Conservation (phyloP, 2,888 invertebrate genomes). For the Polyommatus icarus region DNA sequence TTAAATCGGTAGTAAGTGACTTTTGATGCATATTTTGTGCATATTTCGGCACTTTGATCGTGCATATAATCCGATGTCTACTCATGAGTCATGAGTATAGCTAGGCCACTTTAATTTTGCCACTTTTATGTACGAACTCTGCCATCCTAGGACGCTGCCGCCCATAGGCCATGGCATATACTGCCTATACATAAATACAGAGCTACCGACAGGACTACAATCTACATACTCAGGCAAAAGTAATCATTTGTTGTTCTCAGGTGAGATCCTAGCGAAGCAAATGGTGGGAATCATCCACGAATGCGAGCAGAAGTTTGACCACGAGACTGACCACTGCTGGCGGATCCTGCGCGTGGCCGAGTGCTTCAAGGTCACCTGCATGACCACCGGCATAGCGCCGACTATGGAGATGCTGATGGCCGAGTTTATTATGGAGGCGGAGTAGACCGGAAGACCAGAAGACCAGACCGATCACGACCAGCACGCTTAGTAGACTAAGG, state of each 20-base stretch:
- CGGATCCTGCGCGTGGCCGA: constrained; percentile 64
- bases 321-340: constrained; percentile 62
- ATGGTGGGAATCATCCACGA: constrained; percentile 61
- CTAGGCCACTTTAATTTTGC: too few species aligned
- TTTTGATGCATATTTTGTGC: too few species aligned
- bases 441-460: constrained; percentile 36
- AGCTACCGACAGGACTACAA: too few species aligned
- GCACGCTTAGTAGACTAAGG: neutral
- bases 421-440: constrained; percentile 66
- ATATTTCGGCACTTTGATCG: too few species aligned
- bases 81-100: too few species aligned
- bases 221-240: too few species aligned
- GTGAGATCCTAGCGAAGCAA: constrained; percentile 54
- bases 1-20: too few species aligned
- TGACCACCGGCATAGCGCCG: constrained; percentile 56
- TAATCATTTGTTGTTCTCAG: constrained; percentile 43
- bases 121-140: too few species aligned
- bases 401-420: constrained; percentile 64
- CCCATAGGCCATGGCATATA: too few species aligned
- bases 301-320: constrained; percentile 58
- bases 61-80: too few species aligned
- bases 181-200: too few species aligned
- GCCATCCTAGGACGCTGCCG: too few species aligned
- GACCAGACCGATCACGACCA: constrained; percentile 35
- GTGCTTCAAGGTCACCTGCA: constrained; percentile 62